Conservation (phyloP, 2,888 invertebrate genomes). For the Sarcophaga rosellei region DNA sequence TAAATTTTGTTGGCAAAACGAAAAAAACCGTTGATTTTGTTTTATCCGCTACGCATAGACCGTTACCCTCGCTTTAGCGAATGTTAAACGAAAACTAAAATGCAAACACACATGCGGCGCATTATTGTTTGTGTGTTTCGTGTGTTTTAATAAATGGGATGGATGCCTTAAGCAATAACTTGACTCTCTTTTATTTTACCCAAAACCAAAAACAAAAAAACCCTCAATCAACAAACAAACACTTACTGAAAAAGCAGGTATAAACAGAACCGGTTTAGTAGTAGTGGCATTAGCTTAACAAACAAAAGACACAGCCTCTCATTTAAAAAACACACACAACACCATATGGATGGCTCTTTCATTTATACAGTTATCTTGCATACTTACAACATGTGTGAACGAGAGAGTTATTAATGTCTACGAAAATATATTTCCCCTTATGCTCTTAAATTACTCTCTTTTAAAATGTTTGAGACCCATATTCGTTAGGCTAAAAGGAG, state of each 20-base stretch:
- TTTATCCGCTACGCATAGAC: slow-evolving; percentile 67
- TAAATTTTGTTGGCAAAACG: background rate
- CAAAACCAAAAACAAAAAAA: no score
- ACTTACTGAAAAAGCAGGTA: slow-evolving; percentile 42
- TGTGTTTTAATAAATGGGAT: slow-evolving; percentile 45
- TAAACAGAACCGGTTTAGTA: slow-evolving; percentile 66
- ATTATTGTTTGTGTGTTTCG: slow-evolving; percentile 51
- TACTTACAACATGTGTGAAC: no score
- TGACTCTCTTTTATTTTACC: background rate
- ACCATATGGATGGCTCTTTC: background rate
- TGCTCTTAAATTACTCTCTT: background rate
- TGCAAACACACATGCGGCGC: slow-evolving; percentile 27
- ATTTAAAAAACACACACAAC: background rate
- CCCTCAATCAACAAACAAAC: no score
- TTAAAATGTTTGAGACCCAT: background rate
- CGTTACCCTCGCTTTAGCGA: slow-evolving; percentile 70
- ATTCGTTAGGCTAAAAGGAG: background rate
- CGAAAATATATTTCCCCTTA: no score
- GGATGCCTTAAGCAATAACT: slow-evolving; percentile 58
- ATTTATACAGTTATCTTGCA: no score
- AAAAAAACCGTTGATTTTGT: background rate
- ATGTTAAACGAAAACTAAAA: slow-evolving; percentile 71
- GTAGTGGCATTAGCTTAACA: slow-evolving; percentile 5
- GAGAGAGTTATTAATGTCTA: no score
- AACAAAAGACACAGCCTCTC: slow-evolving; percentile 9